A percentile compares a stretch with the other conserved stretches of the same genome.
These are phyloP conservation scores for Dastarcus helophoroides DNA, from an alignment of 2,888 invertebrate genomes.

Conservation along the genomic window DNA sequence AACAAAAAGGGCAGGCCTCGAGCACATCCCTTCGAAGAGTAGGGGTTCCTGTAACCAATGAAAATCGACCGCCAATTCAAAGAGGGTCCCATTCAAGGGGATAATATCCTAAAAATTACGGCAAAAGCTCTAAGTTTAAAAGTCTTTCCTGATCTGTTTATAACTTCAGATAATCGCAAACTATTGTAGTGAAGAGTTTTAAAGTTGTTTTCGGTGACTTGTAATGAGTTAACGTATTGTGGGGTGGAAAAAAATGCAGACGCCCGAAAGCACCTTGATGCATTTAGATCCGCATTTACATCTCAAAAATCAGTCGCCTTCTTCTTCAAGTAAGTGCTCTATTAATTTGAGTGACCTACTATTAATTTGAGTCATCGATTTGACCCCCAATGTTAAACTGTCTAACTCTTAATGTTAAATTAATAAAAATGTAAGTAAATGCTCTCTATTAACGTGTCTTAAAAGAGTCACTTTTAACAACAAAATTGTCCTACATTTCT, in stretches of 20 bases:
- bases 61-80: constrained; percentile 2
- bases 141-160: constrained; percentile 9
- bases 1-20: constrained; percentile 14
- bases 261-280: constrained; percentile 4
- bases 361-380: no score
- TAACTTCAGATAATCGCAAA: constrained; percentile 8
- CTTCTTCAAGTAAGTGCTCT: constrained; percentile 8
- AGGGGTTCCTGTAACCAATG: constrained; percentile 11
- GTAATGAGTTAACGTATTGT: neutral
- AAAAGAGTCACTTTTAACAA: no score
- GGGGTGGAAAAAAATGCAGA: constrained; percentile 5
- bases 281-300: constrained; percentile 7
- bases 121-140: constrained; percentile 9
- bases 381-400: no score
- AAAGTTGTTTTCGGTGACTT: no score
- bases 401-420: no score
- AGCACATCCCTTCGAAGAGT: constrained; percentile 12
- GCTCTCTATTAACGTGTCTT: no score
- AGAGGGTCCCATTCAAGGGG: constrained; percentile 3
- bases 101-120: neutral
- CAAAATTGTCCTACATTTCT: no score
- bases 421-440: no score
- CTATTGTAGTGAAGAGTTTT: constrained; percentile 1
- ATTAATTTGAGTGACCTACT: no score
- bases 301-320: constrained; percentile 4